Conservation (phyloP, 2,797 vertebrate species). For the Orientallactaga sibirica region DNA sequence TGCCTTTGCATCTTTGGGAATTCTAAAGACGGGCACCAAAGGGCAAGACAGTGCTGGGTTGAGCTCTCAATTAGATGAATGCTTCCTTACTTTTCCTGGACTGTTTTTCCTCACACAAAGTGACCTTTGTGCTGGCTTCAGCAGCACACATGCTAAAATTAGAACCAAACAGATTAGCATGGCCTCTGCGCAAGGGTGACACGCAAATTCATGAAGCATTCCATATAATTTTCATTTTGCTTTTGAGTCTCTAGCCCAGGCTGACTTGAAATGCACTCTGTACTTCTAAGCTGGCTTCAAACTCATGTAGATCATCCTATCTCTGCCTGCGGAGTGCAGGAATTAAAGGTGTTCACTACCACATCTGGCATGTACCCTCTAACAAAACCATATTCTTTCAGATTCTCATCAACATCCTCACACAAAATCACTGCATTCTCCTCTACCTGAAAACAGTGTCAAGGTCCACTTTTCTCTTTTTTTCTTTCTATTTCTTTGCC, state of each 20-base stretch:
- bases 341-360: too few relatives aligned
- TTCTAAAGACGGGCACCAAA: constrained; percentile 45
- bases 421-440: background rate
- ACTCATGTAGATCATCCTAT: too few relatives aligned
- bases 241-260: too few relatives aligned
- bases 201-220: too few relatives aligned
- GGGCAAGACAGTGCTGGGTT: constrained; percentile 27
- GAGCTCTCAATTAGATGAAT: constrained; percentile 57
- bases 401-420: background rate
- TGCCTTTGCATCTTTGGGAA: constrained; percentile 67
- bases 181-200: too few relatives aligned
- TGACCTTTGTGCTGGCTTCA: constrained; percentile 63
- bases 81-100: constrained; percentile 69
- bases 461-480: background rate
- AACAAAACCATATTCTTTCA: background rate
- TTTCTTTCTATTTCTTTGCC: background rate
- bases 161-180: too few relatives aligned
- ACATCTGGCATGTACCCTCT: too few relatives aligned
- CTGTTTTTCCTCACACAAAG: constrained; percentile 60
- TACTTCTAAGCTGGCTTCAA: too few relatives aligned
- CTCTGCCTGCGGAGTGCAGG: too few relatives aligned
- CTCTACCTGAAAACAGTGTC: background rate
- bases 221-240: too few relatives aligned
- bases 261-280: too few relatives aligned
- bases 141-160: constrained; percentile 10